These are phyloP conservation scores for Drosophila greeni DNA, from an alignment of 2,888 invertebrate genomes.

Conservation along the genomic window DNA sequence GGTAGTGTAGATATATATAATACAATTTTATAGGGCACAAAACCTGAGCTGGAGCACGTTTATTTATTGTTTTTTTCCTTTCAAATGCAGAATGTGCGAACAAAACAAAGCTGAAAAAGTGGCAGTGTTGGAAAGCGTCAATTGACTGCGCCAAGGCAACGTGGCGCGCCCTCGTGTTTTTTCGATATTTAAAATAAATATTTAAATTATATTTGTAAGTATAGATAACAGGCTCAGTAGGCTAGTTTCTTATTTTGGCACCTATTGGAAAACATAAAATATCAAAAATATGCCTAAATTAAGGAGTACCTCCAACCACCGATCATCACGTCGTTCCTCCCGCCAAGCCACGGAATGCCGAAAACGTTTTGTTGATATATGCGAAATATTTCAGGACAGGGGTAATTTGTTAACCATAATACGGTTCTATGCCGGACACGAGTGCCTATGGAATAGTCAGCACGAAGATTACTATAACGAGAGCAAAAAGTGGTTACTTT, in stretches of 20 bases:
- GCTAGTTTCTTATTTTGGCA: not conserved
- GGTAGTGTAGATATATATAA: not conserved
- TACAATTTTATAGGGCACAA: not conserved
- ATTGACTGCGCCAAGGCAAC: not conserved
- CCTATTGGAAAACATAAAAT: not conserved
- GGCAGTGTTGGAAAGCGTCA: slow-evolving; percentile 24
- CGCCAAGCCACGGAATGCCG: too few species aligned
- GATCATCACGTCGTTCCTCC: too few species aligned
- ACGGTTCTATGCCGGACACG: slow-evolving; percentile 34
- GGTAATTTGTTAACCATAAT: slow-evolving; percentile 27
- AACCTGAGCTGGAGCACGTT: slow-evolving; percentile 48
- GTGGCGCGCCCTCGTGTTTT: slow-evolving; percentile 21
- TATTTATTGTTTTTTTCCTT: slow-evolving; percentile 8
- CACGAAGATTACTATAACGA: slow-evolving; percentile 17
- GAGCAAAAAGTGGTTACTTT: slow-evolving; percentile 3
- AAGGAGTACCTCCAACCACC: not conserved
- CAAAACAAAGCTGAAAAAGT: slow-evolving; percentile 49
- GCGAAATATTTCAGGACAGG: not conserved
- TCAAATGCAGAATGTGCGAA: slow-evolving; percentile 29
- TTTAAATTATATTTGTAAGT: slow-evolving; percentile 6
- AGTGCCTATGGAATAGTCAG: slow-evolving; percentile 29
- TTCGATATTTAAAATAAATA: slow-evolving; percentile 18
- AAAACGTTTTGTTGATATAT: too few species aligned
- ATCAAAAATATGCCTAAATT: slow-evolving; percentile 6
- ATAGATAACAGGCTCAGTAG: too few species aligned